Evolutionary conservation across 2,113 vertebrate genomes (phyloP).

Genomic region (Actenoides hombroni): DNA sequence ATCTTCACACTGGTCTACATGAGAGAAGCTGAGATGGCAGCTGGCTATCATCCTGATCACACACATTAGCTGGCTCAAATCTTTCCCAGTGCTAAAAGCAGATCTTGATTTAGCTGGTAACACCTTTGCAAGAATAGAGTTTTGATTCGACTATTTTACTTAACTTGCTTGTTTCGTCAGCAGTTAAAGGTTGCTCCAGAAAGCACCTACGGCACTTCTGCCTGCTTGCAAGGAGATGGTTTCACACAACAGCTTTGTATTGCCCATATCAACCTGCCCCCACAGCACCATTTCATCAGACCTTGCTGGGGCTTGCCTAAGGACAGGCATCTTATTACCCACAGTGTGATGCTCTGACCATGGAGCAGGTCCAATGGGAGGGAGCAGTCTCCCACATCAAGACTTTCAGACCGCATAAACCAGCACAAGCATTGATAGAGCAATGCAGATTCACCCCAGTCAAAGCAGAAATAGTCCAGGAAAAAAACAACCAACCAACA

Average conservation of each 20-base stretch:
- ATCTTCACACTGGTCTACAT: neutral
- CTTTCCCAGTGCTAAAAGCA: neutral
- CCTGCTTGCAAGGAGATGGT: neutral
- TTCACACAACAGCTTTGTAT: neutral
- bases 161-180: neutral
- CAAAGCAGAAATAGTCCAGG: neutral
- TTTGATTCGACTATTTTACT: neutral
- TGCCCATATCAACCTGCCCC: rapidly evolving
- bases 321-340: neutral
- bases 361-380: rapidly evolving
- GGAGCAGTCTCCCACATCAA: neutral
- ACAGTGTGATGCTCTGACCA: rapidly evolving
- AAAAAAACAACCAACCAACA: neutral
- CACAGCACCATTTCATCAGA: neutral
- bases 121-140: neutral
- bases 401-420: neutral
- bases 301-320: rapidly evolving
- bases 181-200: neutral
- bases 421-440: neutral
- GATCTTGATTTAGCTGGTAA: neutral
- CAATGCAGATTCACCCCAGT: neutral
- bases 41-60: neutral
- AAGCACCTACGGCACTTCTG: neutral
- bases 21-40: neutral
- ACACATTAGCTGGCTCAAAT: neutral